phyloP scores from a whole-genome alignment of 2,113 vertebrate genomes.

The Phylloscopus trochilus region DNA sequence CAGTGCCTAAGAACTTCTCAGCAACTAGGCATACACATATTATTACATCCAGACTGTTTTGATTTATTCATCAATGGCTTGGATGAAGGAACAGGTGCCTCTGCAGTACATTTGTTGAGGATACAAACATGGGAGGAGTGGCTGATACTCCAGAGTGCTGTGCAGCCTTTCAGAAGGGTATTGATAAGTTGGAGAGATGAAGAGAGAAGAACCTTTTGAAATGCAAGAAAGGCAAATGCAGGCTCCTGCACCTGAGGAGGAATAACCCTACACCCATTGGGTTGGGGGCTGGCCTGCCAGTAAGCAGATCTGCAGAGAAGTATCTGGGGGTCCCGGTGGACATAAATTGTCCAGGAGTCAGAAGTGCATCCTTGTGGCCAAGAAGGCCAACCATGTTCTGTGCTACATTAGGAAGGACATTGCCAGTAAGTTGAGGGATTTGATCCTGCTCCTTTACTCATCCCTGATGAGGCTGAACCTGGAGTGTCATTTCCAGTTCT shows the following conservation, averaged over 20 bases:
- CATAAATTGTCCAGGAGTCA: neutral
- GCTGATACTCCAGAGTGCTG: neutral
- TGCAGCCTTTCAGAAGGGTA: neutral
- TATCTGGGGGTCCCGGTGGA: neutral
- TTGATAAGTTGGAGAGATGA: rapidly evolving
- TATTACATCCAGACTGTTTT: neutral
- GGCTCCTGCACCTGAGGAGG: neutral
- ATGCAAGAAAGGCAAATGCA: neutral
- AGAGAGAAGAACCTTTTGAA: neutral
- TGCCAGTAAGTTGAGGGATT: neutral
- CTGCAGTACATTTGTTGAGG: neutral
- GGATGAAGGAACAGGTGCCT: neutral
- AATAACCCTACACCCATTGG: too few species aligned
- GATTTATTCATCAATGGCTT: neutral
- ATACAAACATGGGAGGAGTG: neutral
- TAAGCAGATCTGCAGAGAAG: neutral
- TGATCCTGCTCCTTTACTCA: neutral
- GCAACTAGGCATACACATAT: neutral
- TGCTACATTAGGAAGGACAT: neutral
- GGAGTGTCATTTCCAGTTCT: neutral
- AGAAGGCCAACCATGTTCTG: neutral
- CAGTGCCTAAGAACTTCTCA: neutral
- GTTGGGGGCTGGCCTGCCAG: neutral
- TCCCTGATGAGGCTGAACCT: neutral
- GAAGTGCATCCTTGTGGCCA: neutral